A percentile compares a stretch with the other conserved stretches of the same genome.
Evolutionary conservation across 2,797 vertebrate species (phyloP).

Genomic region (Coregonus ussuriensis): DNA sequence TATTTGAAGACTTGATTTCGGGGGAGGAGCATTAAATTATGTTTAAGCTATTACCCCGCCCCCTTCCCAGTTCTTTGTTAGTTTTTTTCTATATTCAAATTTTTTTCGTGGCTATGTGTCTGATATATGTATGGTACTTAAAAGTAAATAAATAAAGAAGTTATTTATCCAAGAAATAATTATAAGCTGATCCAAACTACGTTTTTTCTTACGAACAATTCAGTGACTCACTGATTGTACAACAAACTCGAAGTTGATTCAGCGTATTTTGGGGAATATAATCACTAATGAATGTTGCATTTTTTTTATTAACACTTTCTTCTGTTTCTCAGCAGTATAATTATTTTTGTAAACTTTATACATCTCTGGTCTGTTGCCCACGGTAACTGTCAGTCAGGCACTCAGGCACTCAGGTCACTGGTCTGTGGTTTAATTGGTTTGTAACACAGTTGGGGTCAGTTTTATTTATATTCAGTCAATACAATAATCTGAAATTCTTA

Average conservation of each 20-base stretch:
- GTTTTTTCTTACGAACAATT: conserved; percentile 66
- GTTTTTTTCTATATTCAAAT: conserved; percentile 71
- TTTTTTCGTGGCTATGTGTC: conserved; percentile 73
- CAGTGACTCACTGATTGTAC: conserved; percentile 78
- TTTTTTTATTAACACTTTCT: conserved; percentile 55
- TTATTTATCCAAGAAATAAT: conserved; percentile 79
- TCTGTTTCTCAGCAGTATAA: conserved; percentile 50
- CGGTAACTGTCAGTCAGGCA: conserved; percentile 44
- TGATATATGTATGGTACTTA: conserved; percentile 78
- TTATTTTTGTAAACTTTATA: conserved; percentile 39
- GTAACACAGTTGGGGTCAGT: not conserved
- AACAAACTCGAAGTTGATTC: conserved; percentile 70
- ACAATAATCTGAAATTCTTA: not conserved
- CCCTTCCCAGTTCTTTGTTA: conserved; percentile 69
- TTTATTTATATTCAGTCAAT: not conserved
- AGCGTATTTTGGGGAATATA: conserved; percentile 80
- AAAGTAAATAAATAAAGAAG: conserved; percentile 56
- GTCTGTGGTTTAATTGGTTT: conserved; percentile 11
- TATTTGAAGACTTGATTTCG: conserved; percentile 73
- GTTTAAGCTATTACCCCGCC: conserved; percentile 73
- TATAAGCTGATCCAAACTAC: conserved; percentile 81
- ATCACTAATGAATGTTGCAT: conserved; percentile 79
- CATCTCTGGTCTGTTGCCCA: conserved; percentile 26
- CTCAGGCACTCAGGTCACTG: conserved; percentile 52
- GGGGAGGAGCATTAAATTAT: conserved; percentile 65